A percentile compares a stretch with the other conserved stretches of the same genome.
Evolutionary conservation across 2,113 vertebrate genomes (phyloP).

Genomic region (Brachyistius frenatus): DNA sequence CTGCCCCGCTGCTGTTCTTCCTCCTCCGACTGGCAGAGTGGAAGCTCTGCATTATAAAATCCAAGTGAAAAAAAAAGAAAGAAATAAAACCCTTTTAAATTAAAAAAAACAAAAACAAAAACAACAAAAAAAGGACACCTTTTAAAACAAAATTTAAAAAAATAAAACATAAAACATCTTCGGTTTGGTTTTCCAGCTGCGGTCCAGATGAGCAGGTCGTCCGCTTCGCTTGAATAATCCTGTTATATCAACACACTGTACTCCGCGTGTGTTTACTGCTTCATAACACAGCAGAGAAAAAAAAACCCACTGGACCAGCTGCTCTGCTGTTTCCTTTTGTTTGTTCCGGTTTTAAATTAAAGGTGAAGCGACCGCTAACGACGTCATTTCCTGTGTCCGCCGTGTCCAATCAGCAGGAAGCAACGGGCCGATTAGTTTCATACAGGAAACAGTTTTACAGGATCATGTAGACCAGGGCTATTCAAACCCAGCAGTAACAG

Average conservation of each 20-base stretch:
- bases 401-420: conserved; percentile 45
- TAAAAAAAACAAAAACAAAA: conserved; percentile 14
- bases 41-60: conserved; percentile 42
- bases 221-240: neutral
- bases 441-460: too few relatives aligned
- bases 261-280: neutral
- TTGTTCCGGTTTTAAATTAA: conserved; percentile 74
- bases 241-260: neutral
- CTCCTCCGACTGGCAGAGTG: conserved; percentile 1
- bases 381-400: conserved; percentile 62
- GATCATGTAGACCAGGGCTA: too few relatives aligned
- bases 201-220: neutral
- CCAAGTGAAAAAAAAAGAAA: neutral
- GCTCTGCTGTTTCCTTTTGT: conserved; percentile 37
- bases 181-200: neutral
- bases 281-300: neutral
- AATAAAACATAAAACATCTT: conserved; percentile 33
- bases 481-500: too few relatives aligned
- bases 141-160: conserved; percentile 34
- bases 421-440: too few relatives aligned
- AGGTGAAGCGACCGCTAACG: neutral
- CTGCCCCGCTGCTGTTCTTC: conserved; percentile 40
- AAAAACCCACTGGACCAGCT: conserved; percentile 3
- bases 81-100: neutral
- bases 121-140: neutral